Base-by-base conservation (phyloP, 2,797 vertebrate species). In the Betta splendens region DNA sequence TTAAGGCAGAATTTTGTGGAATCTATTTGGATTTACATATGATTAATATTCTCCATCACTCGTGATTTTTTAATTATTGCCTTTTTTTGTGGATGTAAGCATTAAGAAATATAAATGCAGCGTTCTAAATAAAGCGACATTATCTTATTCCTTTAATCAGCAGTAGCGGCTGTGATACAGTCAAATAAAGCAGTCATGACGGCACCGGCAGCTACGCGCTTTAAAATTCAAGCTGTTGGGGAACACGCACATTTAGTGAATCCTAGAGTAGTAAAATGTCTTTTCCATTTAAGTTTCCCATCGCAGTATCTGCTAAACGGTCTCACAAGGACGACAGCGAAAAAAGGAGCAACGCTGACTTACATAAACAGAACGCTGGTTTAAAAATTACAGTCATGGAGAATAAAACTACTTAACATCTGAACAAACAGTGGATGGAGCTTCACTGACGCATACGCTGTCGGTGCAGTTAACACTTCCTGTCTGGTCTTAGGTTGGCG, bases 21-120 rank as follows among this genome's bases (percentile, higher is more conserved):
- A 65, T 51, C 47, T 43, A 38, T 58, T 71, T 31, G 37, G 22
- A 81, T 83, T 77, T 64, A 39, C 68, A 75, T 69, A 53, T 12
- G 9, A 66, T 80, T 67, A 58, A 81, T 62, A 74, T 64, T 80
- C 59, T 12, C 16, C 45, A 45, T 62, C 39, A 58, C 16, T 18
- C 23, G 31, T 17, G 51, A 52, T 70, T 52, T 45, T 67, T 56
- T 35, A 20, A n/a, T n/a, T 25, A 46, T 65, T 33, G 7, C 25
- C 37, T 48, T 77, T 77, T n/a, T 29, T 61, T 33, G 69, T 48
- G 51, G 76, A 69, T 36, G 8, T 33, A 66, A 45, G 17, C 16
- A 18, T 65, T 69, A 47, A 42, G 23, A 39, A 64, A 73, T 44
- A 31, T 5, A n/a, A 61, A 23, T 5, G 48, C 9, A 45, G 63